Evolutionary conservation across 2,113 vertebrate species (phyloP).

Genomic region (Vicugna pacos): DNA sequence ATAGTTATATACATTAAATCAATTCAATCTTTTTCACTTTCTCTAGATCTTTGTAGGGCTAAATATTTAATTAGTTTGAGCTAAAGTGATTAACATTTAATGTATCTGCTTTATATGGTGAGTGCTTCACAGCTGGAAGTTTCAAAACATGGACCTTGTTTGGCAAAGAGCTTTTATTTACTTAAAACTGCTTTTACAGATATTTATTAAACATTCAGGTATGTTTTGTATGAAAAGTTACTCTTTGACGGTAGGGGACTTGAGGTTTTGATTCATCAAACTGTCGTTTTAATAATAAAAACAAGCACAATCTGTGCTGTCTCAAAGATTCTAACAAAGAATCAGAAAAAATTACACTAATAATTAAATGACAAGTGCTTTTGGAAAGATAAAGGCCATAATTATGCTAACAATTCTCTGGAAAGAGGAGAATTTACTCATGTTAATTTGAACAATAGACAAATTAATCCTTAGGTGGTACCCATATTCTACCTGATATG

Average conservation of each 20-base stretch:
- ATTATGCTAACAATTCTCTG: conserved; percentile 43
- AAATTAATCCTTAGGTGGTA: conserved; percentile 19
- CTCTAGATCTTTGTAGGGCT: conserved; percentile 47
- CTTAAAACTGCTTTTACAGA: conserved; percentile 60
- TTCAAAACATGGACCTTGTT: conserved; percentile 63
- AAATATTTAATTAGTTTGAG: conserved; percentile 60
- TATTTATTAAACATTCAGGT: conserved; percentile 61
- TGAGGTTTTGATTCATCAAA: conserved; percentile 52
- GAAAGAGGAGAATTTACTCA: conserved; percentile 11
- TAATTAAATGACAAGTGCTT: conserved; percentile 58
- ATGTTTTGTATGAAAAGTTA: conserved; percentile 45
- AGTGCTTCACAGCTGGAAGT: conserved; percentile 51
- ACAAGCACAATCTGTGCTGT: neutral
- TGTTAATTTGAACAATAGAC: conserved; percentile 25
- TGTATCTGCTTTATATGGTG: conserved; percentile 33
- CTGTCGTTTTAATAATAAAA: conserved; percentile 58
- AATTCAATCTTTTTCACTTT: conserved; percentile 60
- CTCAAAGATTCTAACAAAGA: conserved; percentile 53
- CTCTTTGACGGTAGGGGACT: neutral
- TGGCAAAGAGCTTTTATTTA: conserved; percentile 55
- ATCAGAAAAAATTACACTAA: conserved; percentile 42
- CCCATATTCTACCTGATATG: conserved; percentile 35
- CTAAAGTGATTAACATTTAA: conserved; percentile 68
- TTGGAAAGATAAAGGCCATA: conserved; percentile 29
- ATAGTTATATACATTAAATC: conserved; percentile 53